Conservation (phyloP, 2,888 invertebrate species). For the Eudemis profundana region DNA sequence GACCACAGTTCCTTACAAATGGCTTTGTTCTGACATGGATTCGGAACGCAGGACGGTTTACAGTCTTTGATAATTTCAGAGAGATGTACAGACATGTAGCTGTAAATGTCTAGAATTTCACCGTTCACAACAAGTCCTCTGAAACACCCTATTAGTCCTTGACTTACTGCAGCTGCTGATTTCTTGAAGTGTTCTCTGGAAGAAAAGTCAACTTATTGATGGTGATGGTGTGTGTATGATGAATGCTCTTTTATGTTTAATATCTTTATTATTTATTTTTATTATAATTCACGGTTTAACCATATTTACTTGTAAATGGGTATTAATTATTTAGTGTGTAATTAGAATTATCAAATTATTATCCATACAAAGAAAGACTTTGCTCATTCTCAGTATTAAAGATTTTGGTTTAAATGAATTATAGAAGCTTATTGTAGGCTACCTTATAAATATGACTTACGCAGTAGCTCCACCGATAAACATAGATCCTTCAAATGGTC, state of each 20-base stretch:
- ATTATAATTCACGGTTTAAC: too few relatives aligned
- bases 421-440: background rate
- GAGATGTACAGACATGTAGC: conserved; percentile 95
- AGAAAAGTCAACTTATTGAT: too few relatives aligned
- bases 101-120: conserved; percentile 95
- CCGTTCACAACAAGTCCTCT: conserved; percentile 96
- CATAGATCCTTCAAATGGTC: conserved; percentile 97
- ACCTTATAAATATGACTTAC: conserved; percentile 84
- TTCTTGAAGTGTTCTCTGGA: conserved; percentile 91
- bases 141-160: conserved; percentile 97
- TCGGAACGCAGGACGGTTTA: conserved; percentile 96
- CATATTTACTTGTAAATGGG: too few relatives aligned
- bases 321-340: too few relatives aligned
- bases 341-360: too few relatives aligned
- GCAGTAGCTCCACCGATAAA: conserved; percentile 96
- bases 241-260: too few relatives aligned
- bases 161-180: conserved; percentile 92
- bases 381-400: too few relatives aligned
- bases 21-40: conserved; percentile 96
- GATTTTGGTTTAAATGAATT: too few relatives aligned
- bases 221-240: too few relatives aligned
- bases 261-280: too few relatives aligned
- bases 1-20: conserved; percentile 97
- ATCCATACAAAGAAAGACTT: too few relatives aligned
- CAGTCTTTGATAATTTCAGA: conserved; percentile 97